These are phyloP conservation scores for Carettochelys insculpta DNA, from an alignment of 2,113 vertebrate species.

Conservation along the genomic window DNA sequence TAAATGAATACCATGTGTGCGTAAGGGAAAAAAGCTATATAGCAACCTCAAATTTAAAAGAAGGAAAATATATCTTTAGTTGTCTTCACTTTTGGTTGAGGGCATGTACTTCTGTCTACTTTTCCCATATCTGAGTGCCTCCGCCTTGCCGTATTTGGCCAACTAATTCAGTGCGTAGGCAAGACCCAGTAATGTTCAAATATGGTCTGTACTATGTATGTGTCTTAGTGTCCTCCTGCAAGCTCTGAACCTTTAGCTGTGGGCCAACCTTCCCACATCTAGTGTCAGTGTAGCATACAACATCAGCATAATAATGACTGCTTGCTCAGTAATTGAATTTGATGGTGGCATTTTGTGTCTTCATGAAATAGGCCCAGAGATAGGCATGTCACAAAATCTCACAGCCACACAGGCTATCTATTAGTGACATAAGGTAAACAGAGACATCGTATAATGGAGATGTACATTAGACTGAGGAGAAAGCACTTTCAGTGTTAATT, in stretches of 20 bases:
- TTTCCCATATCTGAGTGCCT: background rate
- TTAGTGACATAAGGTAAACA: background rate
- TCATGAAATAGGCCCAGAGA: background rate
- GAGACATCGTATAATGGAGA: background rate
- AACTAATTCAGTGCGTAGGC: background rate
- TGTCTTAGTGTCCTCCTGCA: background rate
- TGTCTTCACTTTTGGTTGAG: background rate
- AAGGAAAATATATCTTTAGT: background rate
- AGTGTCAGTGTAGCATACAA: background rate
- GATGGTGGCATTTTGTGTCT: background rate
- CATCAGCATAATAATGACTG: too few relatives aligned
- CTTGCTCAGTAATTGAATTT: background rate
- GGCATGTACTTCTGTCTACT: background rate
- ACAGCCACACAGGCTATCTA: too few relatives aligned
- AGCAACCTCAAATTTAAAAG: background rate
- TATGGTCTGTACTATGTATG: background rate
- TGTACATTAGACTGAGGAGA: fast-evolving
- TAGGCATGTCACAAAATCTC: too few relatives aligned
- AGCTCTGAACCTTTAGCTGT: background rate
- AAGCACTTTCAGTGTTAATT: background rate
- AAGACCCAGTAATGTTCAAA: background rate
- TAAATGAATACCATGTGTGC: fast-evolving
- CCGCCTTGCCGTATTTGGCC: background rate
- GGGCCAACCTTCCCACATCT: background rate
- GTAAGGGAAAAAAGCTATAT: background rate